A percentile compares a stretch with the other conserved stretches of the same genome.
phyloP scores from a whole-genome alignment of 2,797 vertebrate species.

The Hippocampus kuda region DNA sequence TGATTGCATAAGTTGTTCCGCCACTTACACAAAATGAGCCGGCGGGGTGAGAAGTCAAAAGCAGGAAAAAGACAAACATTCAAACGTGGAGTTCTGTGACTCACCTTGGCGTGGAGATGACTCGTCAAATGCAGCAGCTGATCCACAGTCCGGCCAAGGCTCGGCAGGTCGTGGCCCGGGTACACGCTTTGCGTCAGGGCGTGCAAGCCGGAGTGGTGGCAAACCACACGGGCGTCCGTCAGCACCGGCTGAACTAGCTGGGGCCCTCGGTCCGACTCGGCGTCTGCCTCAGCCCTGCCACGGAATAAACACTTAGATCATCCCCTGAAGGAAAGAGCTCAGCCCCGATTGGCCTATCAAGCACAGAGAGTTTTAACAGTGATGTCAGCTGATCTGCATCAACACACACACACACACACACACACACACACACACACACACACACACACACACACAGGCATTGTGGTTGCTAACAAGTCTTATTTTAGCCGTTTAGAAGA shows the following conservation, averaged over 20 bases:
- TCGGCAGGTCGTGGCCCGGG: slow-evolving; percentile 45
- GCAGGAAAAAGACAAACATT: slow-evolving; percentile 49
- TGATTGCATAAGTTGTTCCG: slow-evolving; percentile 59
- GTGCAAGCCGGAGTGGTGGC: slow-evolving; percentile 77
- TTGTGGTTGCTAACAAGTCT: slow-evolving; percentile 1
- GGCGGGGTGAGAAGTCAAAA: slow-evolving; percentile 43
- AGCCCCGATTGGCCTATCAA: slow-evolving; percentile 20
- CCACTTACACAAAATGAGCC: slow-evolving; percentile 45
- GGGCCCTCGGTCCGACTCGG: slow-evolving; percentile 51
- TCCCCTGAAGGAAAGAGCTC: not conserved
- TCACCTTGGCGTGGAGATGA: slow-evolving; percentile 60
- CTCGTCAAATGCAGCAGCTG: slow-evolving; percentile 66
- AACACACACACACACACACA: not conserved
- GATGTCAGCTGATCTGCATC: slow-evolving; percentile 32
- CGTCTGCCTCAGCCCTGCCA: slow-evolving; percentile 69
- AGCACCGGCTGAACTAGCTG: slow-evolving; percentile 62
- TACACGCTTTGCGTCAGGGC: slow-evolving; percentile 69
- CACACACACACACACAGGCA: not conserved
- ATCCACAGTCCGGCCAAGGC: slow-evolving; percentile 64
- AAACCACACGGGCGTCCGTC: slow-evolving; percentile 63
- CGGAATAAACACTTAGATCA: slow-evolving; percentile 48
- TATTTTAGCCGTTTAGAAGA: not conserved
- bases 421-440: too few species aligned
- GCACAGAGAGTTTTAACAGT: slow-evolving; percentile 10
- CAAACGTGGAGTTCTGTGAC: slow-evolving; percentile 30